Conservation (phyloP, 1,140 invertebrate species). For the Ridgeia piscesae region DNA sequence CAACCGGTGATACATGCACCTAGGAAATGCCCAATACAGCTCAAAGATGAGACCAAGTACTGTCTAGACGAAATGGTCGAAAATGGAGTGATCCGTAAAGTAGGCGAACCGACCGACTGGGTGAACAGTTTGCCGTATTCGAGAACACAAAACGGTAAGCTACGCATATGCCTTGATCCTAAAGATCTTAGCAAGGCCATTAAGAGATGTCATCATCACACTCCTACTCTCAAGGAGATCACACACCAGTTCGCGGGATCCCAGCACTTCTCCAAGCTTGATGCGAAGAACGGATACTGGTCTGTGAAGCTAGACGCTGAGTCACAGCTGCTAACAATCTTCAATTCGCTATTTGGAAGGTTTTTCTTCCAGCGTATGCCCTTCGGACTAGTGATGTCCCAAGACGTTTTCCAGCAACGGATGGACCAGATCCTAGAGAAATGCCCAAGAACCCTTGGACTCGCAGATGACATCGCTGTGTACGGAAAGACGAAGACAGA, state of each 20-base stretch:
- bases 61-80: too few relatives aligned
- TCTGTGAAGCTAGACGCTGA: conserved; percentile 35
- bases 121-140: conserved; percentile 31
- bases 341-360: conserved; percentile 35
- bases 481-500: conserved; percentile 14
- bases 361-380: conserved; percentile 34
- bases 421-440: conserved; percentile 43
- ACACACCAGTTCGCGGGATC: conserved; percentile 34
- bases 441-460: conserved; percentile 46
- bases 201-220: conserved; percentile 28
- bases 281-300: conserved; percentile 36
- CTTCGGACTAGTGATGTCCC: conserved; percentile 30
- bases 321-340: conserved; percentile 36
- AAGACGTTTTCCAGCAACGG: conserved; percentile 49
- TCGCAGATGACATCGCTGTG: conserved; percentile 45
- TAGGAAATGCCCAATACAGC: too few relatives aligned
- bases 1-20: too few relatives aligned
- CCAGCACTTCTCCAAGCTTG: too few relatives aligned
- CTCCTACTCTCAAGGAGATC: conserved; percentile 37
- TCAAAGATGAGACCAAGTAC: too few relatives aligned
- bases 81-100: too few relatives aligned
- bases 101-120: too few relatives aligned
- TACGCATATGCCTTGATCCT: conserved; percentile 36
- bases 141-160: conserved; percentile 32
- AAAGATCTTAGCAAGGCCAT: conserved; percentile 34